Conservation (phyloP, 2,888 invertebrate genomes). For the Sinelater perroti region DNA sequence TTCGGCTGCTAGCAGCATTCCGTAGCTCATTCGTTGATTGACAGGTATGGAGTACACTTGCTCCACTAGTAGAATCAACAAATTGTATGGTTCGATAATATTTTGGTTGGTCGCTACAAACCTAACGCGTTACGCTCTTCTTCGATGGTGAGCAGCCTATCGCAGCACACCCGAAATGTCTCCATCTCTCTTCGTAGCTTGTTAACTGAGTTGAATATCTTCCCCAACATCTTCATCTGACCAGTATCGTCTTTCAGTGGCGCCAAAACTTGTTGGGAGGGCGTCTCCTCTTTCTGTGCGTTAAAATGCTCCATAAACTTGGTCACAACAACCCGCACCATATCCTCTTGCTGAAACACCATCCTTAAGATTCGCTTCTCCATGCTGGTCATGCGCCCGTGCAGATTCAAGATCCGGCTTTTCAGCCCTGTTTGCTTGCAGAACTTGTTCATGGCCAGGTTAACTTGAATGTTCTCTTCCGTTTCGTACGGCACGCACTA, state of each 20-base stretch:
- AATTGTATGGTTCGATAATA: not conserved
- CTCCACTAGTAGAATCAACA: conserved; percentile 46
- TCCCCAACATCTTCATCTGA: conserved; percentile 47
- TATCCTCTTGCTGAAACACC: conserved; percentile 47
- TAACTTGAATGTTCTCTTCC: conserved; percentile 50
- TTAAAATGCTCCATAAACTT: not conserved
- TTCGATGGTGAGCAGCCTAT: conserved; percentile 50
- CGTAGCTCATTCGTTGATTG: conserved; percentile 49
- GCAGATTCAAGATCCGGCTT: conserved; percentile 47
- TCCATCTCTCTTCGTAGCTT: conserved; percentile 46
- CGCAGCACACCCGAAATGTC: conserved; percentile 49
- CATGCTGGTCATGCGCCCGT: conserved; percentile 49
- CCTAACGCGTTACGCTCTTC: conserved; percentile 53
- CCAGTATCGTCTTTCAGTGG: conserved; percentile 32
- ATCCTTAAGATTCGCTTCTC: conserved; percentile 42
- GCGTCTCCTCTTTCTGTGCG: too few relatives aligned
- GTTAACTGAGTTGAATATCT: conserved; percentile 45
- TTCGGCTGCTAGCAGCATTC: conserved; percentile 49
- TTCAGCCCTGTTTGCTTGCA: conserved; percentile 49
- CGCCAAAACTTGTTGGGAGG: not conserved
- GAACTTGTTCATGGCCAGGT: conserved; percentile 50
- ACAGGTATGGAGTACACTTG: conserved; percentile 52
- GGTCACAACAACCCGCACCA: conserved; percentile 10
- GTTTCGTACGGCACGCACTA: conserved; percentile 47
- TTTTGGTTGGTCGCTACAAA: conserved; percentile 25